A percentile compares a stretch with the other conserved stretches of the same genome.
These are phyloP conservation scores for Strix occidentalis DNA, from an alignment of 2,797 vertebrate genomes.

Conservation along the genomic window DNA sequence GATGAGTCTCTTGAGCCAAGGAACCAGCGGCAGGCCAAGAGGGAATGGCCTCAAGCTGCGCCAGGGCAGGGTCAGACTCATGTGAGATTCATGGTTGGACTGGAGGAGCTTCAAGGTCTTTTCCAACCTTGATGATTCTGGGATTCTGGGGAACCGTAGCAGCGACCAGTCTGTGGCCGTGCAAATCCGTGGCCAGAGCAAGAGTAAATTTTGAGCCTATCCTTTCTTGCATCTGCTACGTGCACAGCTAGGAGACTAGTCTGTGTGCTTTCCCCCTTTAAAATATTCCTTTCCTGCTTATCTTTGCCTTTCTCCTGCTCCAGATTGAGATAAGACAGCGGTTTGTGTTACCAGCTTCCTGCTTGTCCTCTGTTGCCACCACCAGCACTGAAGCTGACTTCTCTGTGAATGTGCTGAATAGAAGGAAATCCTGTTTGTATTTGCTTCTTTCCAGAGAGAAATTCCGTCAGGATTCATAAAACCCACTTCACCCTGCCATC, in stretches of 20 bases:
- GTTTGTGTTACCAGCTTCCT: not conserved
- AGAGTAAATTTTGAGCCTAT: not conserved
- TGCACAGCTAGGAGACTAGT: not conserved
- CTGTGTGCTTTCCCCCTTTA: not conserved
- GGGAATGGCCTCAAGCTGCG: too few relatives aligned
- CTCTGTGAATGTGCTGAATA: accelerated
- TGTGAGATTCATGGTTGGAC: too few relatives aligned
- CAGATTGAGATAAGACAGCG: not conserved
- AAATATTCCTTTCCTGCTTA: not conserved
- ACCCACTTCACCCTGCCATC: accelerated
- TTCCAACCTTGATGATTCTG: too few relatives aligned
- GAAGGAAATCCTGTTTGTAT: not conserved
- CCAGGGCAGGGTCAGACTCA: too few relatives aligned
- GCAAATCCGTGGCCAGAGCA: not conserved
- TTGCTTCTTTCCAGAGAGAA: not conserved
- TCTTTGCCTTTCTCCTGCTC: not conserved
- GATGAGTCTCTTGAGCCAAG: too few relatives aligned
- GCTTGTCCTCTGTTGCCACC: not conserved
- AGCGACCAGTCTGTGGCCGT: accelerated
- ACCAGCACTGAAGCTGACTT: not conserved
- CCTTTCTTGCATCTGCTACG: accelerated
- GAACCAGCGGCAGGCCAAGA: too few relatives aligned
- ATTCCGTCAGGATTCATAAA: not conserved
- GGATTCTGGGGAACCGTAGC: too few relatives aligned
- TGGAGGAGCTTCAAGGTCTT: too few relatives aligned